Evolutionary conservation across 1,140 invertebrate genomes (phyloP), one percentile per base, ranked within the genome.

Genomic region (Antheraea pernyi): DNA sequence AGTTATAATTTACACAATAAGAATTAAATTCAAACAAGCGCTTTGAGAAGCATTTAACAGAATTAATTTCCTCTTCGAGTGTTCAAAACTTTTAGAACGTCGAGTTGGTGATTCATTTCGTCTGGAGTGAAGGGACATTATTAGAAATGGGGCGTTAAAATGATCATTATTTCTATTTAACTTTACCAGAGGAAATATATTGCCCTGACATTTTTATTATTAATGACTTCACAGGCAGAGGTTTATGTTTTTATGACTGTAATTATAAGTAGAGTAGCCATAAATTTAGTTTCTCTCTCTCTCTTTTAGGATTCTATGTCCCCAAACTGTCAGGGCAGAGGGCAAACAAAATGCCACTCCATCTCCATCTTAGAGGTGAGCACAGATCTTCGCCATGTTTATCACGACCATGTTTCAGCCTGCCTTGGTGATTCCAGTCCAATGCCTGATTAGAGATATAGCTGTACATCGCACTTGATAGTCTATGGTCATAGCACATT

Each of bases 121-220:
- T 53, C 13, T 16, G 46, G 46, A 53, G 16, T 53, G 46, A 53
- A 53, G 16, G 16, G 16, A 13, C 13, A 53, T 53, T 53, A 53
- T 53, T 53, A 53, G 46, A 53, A 53, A n/a, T n/a, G 46, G 8
- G 46, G 46, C 46, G 46, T 53, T 53, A 53, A 53, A 53, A 53
- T 53, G 46, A 53, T 53, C 11, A 53, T 53, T 53, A 53, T 16
- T 53, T 16, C 46, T 53, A 53, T 53, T 53, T 53, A 53, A 16
- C 46, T 53, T 53, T 53, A 53, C 46, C 13, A 13, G 9, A 13
- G 46, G 46, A 53, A 16, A 53, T 53, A 53, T 53, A 42, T 53
- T 53, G 46, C 16, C 46, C 0, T 53, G 11, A 53, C 9, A 53
- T 53, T 16, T 53, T 53, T 6, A 53, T 53, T 53, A 53, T 53